Base-by-base conservation (phyloP, 1,140 invertebrate species). In the Psix sp. region DNA sequence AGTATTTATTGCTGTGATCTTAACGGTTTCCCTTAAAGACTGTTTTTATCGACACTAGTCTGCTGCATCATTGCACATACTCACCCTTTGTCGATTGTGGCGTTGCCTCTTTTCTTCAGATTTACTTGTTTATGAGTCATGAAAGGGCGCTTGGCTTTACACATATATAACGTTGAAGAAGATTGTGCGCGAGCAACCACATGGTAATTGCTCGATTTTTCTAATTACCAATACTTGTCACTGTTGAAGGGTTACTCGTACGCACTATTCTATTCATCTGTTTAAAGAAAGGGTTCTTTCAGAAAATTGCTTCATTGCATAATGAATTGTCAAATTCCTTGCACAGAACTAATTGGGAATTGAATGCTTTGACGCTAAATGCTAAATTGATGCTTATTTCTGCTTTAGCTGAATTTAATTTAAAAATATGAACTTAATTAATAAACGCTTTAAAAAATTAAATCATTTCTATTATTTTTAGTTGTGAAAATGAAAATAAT, bases 131-230 rank as follows among this genome's bases (percentile, higher is more conserved):
- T 24, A 31, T 24, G 33, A 2, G 21, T n/a, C 24, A 14, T 9
- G 38, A 70, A 59, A 35, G 62, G 62, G 46, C 52, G 49, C 40
- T 11, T 1, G 54, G 15, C 36, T 39, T 0, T 71, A 39, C 46
- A 51, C 29, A 48, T 49, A 39, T 31, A 33, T 20, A 54, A 62
- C 49, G 51, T 42, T 54, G 48, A 16, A 38, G 38, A 73, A 67
- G 74, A 78, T 72, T 73, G 29, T 49, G 45, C 68, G 74, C 77
- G 71, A 80, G 72, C 42, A 42, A 67, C 43, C 62, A 54, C 67
- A 72, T 54, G 57, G 45, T 42, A 75, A 77, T 68, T 72, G 67
- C 67, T 59, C 74, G 74, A 78, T 80, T 79, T 57, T 82, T 84
- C 72, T 79, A 82, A 80, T 80, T 80, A 77, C 75, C 72, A 42